Base-by-base conservation (phyloP, 2,797 vertebrate genomes). In the Eulemur albifrons region DNA sequence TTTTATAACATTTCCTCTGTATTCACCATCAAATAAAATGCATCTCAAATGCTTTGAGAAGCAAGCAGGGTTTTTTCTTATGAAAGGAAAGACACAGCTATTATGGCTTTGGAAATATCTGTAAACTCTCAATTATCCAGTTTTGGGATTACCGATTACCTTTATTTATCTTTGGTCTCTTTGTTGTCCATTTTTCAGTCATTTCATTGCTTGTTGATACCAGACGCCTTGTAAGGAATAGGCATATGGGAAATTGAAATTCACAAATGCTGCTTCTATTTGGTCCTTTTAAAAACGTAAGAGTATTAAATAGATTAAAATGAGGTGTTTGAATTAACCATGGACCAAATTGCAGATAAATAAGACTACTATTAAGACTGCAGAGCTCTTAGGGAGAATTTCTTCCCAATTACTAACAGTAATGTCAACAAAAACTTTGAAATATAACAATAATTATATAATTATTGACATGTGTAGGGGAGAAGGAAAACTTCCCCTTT, bases 81-180 rank as follows among this genome's bases (percentile, higher is more conserved):
- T 20, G 4, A 70, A 83, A 75, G 30, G 32, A 94, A 93, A 93
- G 40, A 59, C 59, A 57, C 1, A 86, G 3, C 40, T 73, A 10
- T 43, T 93, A 65, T 2, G 5, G 30, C 21, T 92, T 88, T 83
- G 21, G 65, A 11, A 93, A 32, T 83, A 70, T 52, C n/a, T 76
- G 20, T 84, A 12, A 92, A 35, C 14, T 67, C 48, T 82, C 67
- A 63, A 2, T 88, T 65, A 61, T 35, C 32, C n/a, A 43, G 32
- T 18, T 89, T 95, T 23, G 13, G 27, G 23, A 54, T 73, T 52
- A 70, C 48, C 0, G 0, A 21, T 93, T 90, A 91, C 59, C 45
- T 72, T 96, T 75, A 76, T 87, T 91, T 67, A 76, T 87, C 88
- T 67, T 15, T 88, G 20, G 12, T 72, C 88, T 83, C 92, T 86